phyloP scores from a whole-genome alignment of 2,888 invertebrate genomes.

The Villa cingulata region DNA sequence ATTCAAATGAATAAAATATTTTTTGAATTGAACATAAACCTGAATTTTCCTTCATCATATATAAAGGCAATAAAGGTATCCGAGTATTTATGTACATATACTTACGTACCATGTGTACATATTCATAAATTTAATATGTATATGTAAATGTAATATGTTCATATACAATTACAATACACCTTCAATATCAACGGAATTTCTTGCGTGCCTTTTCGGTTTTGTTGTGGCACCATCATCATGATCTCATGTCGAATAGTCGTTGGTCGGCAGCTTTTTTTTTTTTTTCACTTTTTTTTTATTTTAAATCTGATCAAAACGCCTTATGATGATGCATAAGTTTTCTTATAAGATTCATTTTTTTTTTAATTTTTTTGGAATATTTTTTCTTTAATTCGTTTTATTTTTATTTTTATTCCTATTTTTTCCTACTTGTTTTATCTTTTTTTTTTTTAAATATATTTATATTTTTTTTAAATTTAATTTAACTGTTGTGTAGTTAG shows the following conservation, averaged over 20 bases:
- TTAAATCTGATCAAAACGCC: not conserved
- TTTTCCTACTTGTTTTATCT: not conserved
- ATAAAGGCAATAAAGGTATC: too few relatives aligned
- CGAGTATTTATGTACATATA: too few relatives aligned
- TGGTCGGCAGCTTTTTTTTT: not conserved
- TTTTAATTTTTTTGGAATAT: not conserved
- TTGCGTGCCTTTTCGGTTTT: not conserved
- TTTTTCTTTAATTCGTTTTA: not conserved
- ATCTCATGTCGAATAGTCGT: not conserved
- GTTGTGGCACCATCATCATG: not conserved
- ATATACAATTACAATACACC: too few relatives aligned
- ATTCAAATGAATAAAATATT: too few relatives aligned
- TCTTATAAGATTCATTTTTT: not conserved
- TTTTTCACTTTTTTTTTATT: not conserved
- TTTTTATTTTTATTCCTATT: not conserved
- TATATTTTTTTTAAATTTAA: too few relatives aligned
- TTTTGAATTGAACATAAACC: not conserved
- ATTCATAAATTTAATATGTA: too few relatives aligned
- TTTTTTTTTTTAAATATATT: not conserved
- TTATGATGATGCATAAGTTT: not conserved
- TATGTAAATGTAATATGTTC: too few relatives aligned
- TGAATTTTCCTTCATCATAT: not conserved
- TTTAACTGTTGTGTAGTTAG: too few relatives aligned
- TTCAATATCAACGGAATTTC: not conserved
- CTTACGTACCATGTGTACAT: too few relatives aligned